phyloP scores from a whole-genome alignment of 2,113 vertebrate genomes.

The Paedocypris sp. region DNA sequence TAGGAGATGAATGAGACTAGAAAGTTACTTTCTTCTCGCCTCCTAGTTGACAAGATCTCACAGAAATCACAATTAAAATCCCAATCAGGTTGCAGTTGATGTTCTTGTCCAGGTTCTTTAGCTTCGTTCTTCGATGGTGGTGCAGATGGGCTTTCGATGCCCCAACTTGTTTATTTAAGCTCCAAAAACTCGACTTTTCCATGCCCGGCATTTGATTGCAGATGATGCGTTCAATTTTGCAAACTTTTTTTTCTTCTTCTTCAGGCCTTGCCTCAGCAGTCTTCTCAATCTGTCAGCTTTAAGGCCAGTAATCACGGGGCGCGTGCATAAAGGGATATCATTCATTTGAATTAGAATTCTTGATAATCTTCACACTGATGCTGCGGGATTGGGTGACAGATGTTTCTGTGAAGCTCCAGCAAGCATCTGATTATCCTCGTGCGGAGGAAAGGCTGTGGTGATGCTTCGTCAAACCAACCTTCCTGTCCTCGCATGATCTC shows the following conservation, averaged over 20 bases:
- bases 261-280: background rate
- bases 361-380: slow-evolving; percentile 18
- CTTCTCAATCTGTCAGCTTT: slow-evolving; percentile 13
- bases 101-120: too few species aligned
- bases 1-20: background rate
- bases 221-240: too few species aligned
- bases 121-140: too few species aligned
- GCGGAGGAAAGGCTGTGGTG: background rate
- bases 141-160: too few species aligned
- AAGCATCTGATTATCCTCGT: slow-evolving; percentile 8
- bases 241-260: too few species aligned
- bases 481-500: background rate
- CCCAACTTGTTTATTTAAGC: too few species aligned
- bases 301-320: slow-evolving; percentile 6
- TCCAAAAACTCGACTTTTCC: too few species aligned
- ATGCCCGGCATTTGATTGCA: too few species aligned
- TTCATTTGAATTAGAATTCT: slow-evolving; percentile 7
- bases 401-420: background rate
- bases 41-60: too few species aligned
- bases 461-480: background rate
- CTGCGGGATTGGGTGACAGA: slow-evolving; percentile 22
- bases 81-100: too few species aligned
- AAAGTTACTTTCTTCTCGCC: too few species aligned
- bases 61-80: too few species aligned
- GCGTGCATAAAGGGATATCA: slow-evolving; percentile 6